phyloP scores from a whole-genome alignment of 2,888 invertebrate genomes.

The Cataglyphis albicans region DNA sequence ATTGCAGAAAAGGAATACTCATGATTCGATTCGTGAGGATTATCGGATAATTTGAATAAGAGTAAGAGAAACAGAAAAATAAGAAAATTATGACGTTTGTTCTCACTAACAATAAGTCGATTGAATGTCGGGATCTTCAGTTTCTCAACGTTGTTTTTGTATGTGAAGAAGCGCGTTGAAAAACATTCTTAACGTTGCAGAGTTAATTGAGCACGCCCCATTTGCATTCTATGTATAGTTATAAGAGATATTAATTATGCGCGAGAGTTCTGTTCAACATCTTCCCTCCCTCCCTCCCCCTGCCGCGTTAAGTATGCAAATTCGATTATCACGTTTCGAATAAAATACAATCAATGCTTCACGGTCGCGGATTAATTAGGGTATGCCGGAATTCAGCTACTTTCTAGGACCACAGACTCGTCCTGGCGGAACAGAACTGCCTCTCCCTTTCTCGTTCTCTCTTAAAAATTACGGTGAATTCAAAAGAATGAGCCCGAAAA shows the following conservation, averaged over 20 bases:
- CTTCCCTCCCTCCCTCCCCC: not conserved
- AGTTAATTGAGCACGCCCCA: constrained; percentile 30
- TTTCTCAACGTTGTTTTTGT: not conserved
- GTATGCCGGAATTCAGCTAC: constrained; percentile 46
- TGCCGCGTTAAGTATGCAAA: constrained; percentile 39
- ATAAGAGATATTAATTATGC: constrained; percentile 49
- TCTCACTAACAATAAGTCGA: not conserved
- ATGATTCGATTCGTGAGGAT: not conserved
- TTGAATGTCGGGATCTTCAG: constrained; percentile 6
- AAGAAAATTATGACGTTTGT: not conserved
- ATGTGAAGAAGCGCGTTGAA: constrained; percentile 13
- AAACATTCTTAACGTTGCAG: constrained; percentile 10
- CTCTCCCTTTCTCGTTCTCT: constrained; percentile 38
- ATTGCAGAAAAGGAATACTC: constrained; percentile 14
- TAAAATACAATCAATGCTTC: constrained; percentile 54
- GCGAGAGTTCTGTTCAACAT: constrained; percentile 50
- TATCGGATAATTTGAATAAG: not conserved
- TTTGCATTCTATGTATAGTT: constrained; percentile 49
- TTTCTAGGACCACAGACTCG: constrained; percentile 44
- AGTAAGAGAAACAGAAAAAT: not conserved
- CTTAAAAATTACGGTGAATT: not conserved
- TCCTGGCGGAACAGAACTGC: constrained; percentile 40
- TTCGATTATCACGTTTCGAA: constrained; percentile 49
- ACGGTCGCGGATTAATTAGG: constrained; percentile 51
- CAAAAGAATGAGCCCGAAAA: not conserved